A percentile compares a stretch with the other conserved stretches of the same genome.
Evolutionary conservation across 2,797 vertebrate species (phyloP).

Genomic region (Pseudochaenichthys georgianus): DNA sequence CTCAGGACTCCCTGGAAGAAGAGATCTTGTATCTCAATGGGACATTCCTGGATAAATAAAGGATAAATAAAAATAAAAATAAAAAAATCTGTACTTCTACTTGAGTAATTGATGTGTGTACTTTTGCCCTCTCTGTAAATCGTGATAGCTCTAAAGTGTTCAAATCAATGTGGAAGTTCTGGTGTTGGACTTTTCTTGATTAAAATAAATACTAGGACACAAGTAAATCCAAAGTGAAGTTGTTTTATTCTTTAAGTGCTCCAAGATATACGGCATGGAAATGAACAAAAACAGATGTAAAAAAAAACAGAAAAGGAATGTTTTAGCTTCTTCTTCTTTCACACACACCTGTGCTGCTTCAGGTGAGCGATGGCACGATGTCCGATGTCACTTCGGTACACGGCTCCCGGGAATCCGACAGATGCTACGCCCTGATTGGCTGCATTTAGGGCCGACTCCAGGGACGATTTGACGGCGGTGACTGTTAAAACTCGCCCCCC

Average conservation of each 20-base stretch:
- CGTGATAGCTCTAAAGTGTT: neutral
- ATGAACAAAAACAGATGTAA: neutral
- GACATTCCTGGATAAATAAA: no score
- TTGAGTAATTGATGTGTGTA: no score
- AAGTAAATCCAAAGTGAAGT: neutral
- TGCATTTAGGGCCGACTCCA: constrained; percentile 84
- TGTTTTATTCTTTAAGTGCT: constrained; percentile 39
- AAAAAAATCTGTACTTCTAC: no score
- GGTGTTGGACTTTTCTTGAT: neutral
- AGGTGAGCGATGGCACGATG: constrained; percentile 90
- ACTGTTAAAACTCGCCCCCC: constrained; percentile 94
- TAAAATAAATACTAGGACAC: constrained; percentile 24
- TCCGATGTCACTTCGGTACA: constrained; percentile 92
- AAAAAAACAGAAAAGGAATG: neutral
- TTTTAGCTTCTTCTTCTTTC: constrained; percentile 13
- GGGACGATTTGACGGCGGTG: constrained; percentile 85
- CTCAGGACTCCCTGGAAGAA: no score
- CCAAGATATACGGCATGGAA: neutral
- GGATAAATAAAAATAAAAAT: no score
- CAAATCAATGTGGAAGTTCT: neutral
- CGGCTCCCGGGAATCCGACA: constrained; percentile 88
- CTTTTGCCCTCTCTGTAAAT: no score
- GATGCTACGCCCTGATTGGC: constrained; percentile 88
- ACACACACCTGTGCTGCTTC: constrained; percentile 88
- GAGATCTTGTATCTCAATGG: no score